Percentiles rank a stretch among this genome's conserved stretches.
phyloP scores from a whole-genome alignment of 2,113 vertebrate species.

The Pomatorhinus ruficollis region DNA sequence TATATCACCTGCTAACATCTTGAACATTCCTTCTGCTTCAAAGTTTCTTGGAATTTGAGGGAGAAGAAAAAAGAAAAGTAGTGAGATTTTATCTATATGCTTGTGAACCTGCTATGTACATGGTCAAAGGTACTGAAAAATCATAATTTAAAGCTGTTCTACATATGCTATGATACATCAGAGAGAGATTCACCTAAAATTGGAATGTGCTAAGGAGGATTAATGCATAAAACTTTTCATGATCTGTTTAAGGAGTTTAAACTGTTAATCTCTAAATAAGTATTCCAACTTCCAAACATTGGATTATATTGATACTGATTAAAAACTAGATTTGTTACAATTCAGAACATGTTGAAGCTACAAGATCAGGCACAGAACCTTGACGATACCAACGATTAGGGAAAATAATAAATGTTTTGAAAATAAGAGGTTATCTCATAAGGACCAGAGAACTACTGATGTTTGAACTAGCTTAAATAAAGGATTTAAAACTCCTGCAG shows the following conservation, averaged over 20 bases:
- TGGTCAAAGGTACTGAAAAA: neutral
- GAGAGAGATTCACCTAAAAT: neutral
- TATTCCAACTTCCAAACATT: neutral
- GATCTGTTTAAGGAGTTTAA: slow-evolving; percentile 30
- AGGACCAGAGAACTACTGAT: neutral
- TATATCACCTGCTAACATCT: neutral
- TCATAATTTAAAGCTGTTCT: neutral
- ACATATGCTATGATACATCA: neutral
- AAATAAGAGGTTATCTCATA: neutral
- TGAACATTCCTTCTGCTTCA: neutral
- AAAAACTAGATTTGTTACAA: neutral
- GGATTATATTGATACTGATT: neutral
- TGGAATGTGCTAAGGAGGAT: slow-evolving; percentile 10
- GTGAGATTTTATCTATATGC: neutral
- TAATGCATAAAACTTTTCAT: neutral
- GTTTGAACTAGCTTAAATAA: slow-evolving; percentile 29
- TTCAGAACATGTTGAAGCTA: neutral
- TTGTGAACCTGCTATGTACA: neutral
- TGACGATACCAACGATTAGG: neutral
- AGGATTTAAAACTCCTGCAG: slow-evolving; percentile 26
- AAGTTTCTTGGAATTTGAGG: neutral
- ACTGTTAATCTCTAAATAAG: slow-evolving; percentile 6
- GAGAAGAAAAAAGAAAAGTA: neutral
- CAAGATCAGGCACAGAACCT: neutral
- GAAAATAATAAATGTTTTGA: neutral